phyloP scores from a whole-genome alignment of 2,888 invertebrate species.

The Laothoe populi region DNA sequence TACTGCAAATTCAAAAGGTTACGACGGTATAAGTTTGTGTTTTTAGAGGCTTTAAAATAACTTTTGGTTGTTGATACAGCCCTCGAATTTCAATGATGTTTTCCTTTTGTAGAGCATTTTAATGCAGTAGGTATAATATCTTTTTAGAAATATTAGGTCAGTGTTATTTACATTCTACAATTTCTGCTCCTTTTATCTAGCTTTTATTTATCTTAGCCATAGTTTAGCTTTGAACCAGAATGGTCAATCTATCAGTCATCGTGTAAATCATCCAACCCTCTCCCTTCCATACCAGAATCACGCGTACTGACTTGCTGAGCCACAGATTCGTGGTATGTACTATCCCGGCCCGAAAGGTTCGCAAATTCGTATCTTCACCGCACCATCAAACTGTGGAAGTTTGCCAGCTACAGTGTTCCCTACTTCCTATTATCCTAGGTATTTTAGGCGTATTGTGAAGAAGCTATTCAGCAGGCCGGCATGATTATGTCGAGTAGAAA shows the following conservation, averaged over 20 bases:
- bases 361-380: no score
- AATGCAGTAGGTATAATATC: slow-evolving; percentile 11
- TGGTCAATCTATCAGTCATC: slow-evolving; percentile 28
- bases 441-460: no score
- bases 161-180: neutral
- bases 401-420: no score
- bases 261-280: slow-evolving; percentile 23
- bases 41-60: slow-evolving; percentile 25
- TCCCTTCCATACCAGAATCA: no score
- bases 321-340: no score
- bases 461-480: no score
- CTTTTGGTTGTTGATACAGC: slow-evolving; percentile 26
- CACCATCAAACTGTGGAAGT: no score
- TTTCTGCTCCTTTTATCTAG: slow-evolving; percentile 3
- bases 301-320: no score
- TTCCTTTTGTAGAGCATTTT: slow-evolving; percentile 19
- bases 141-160: neutral
- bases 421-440: no score
- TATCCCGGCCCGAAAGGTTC: no score
- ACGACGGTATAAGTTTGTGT: slow-evolving; percentile 9
- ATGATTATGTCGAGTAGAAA: no score
- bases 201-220: slow-evolving; percentile 9
- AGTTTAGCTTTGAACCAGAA: neutral
- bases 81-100: slow-evolving; percentile 26
- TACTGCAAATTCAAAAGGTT: slow-evolving; percentile 5